Conservation (phyloP, 2,888 invertebrate genomes). For the Crossocerus cetratus region DNA sequence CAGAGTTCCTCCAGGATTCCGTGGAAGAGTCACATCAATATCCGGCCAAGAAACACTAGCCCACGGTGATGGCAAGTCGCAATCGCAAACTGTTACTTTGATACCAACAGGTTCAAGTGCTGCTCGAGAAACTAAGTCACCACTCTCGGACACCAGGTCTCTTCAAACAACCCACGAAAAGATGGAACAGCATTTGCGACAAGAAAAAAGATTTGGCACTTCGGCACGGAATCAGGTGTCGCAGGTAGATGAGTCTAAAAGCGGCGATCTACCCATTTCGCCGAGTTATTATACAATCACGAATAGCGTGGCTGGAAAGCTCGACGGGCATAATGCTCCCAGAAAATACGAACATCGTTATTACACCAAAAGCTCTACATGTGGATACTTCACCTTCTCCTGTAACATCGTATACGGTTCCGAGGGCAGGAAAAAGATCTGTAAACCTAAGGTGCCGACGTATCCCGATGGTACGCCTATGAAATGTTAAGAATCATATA, state of each 20-base stretch:
- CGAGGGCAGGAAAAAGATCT: conserved; percentile 88
- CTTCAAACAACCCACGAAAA: conserved; percentile 58
- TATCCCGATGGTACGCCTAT: conserved; percentile 87
- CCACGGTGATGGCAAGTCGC: conserved; percentile 81
- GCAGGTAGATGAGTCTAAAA: conserved; percentile 6
- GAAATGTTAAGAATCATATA: conserved; percentile 78
- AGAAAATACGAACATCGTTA: conserved; percentile 83
- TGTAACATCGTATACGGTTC: conserved; percentile 88
- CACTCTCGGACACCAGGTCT: conserved; percentile 65
- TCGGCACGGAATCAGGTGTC: conserved; percentile 10
- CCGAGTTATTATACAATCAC: conserved; percentile 86
- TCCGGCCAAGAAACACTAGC: conserved; percentile 79
- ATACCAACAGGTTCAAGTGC: conserved; percentile 50
- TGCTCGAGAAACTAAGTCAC: conserved; percentile 49
- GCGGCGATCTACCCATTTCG: conserved; percentile 41
- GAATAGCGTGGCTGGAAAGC: conserved; percentile 87
- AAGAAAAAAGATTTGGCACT: neutral
- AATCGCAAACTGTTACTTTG: conserved; percentile 82
- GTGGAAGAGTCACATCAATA: conserved; percentile 82
- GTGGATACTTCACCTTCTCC: conserved; percentile 91
- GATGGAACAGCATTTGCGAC: conserved; percentile 13
- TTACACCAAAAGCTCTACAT: conserved; percentile 91
- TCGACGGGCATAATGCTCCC: conserved; percentile 80
- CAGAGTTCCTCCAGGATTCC: conserved; percentile 83
- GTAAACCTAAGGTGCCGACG: conserved; percentile 87